A percentile compares a stretch with the other conserved stretches of the same genome.
Evolutionary conservation across 2,888 invertebrate genomes (phyloP).

Genomic region (Rapana venosa): DNA sequence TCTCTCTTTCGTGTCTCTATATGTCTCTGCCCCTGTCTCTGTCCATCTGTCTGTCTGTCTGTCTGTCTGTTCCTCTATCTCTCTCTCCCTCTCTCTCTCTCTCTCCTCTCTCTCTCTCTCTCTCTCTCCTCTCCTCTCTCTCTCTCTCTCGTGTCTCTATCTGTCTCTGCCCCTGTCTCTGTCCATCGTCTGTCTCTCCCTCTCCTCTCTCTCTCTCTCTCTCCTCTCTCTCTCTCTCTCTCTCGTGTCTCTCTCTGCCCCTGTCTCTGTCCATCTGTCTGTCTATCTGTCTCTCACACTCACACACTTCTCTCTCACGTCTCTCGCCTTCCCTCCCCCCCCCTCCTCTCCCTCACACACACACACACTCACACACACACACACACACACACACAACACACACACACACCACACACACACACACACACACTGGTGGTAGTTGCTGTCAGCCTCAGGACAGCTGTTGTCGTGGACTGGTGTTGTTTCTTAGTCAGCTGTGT

Average conservation of each 20-base stretch:
- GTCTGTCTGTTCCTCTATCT: not conserved
- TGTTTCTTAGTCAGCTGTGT: not conserved
- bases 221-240: not conserved
- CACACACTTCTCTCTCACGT: not conserved
- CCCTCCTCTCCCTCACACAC: not conserved
- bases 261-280: not conserved
- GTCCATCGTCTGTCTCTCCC: not conserved
- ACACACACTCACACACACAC: no score
- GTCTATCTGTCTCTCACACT: not conserved
- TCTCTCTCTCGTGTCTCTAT: not conserved
- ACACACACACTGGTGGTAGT: not conserved
- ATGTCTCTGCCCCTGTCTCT: slow-evolving; percentile 10
- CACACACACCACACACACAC: no score
- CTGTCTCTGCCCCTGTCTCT: not conserved
- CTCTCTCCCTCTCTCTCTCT: slow-evolving; percentile 26
- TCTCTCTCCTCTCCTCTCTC: not conserved
- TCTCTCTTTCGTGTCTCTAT: not conserved
- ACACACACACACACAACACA: no score
- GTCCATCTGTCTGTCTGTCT: slow-evolving; percentile 20
- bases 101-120: not conserved
- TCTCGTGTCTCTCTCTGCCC: not conserved
- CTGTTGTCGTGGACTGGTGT: not conserved
- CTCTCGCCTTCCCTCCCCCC: not conserved
- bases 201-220: not conserved
- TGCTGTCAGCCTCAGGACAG: not conserved